Evolutionary conservation across 2,797 vertebrate species (phyloP).

Genomic region (Bovichtus variegatus): DNA sequence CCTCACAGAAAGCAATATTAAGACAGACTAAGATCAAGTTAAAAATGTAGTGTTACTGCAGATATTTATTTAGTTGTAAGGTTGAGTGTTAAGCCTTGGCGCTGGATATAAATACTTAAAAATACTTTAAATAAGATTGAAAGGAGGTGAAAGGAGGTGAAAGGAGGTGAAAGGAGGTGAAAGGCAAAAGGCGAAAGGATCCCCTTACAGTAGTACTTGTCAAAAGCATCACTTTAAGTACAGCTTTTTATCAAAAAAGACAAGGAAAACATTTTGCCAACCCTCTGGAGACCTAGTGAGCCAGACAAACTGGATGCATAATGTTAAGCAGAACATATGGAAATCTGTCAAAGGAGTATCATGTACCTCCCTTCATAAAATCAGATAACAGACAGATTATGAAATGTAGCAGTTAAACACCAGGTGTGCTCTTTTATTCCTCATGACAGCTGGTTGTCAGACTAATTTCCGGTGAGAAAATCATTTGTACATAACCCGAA

Average conservation of each 20-base stretch:
- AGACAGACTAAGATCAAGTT: not conserved
- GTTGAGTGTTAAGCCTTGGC: not conserved
- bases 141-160: not conserved
- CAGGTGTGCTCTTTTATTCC: slow-evolving; percentile 10
- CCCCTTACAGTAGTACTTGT: not conserved
- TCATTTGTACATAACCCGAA: slow-evolving; percentile 45
- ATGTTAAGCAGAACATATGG: not conserved
- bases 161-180: not conserved
- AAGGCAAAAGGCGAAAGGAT: not conserved
- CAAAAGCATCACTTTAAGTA: not conserved
- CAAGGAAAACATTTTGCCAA: not conserved
- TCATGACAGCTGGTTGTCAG: slow-evolving; percentile 26
- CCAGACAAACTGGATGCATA: slow-evolving; percentile 1
- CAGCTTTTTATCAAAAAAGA: not conserved
- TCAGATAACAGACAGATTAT: not conserved
- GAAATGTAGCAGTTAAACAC: not conserved
- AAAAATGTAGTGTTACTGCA: not conserved
- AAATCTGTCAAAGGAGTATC: not conserved
- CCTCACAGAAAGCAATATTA: not conserved
- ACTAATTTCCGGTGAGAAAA: slow-evolving; percentile 40
- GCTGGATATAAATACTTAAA: not conserved
- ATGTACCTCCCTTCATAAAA: not conserved
- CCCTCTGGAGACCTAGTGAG: slow-evolving; percentile 35
- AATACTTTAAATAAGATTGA: not conserved
- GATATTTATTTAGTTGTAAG: not conserved